phyloP scores from a whole-genome alignment of 2,888 invertebrate genomes.

The Epinotia bilunana region DNA sequence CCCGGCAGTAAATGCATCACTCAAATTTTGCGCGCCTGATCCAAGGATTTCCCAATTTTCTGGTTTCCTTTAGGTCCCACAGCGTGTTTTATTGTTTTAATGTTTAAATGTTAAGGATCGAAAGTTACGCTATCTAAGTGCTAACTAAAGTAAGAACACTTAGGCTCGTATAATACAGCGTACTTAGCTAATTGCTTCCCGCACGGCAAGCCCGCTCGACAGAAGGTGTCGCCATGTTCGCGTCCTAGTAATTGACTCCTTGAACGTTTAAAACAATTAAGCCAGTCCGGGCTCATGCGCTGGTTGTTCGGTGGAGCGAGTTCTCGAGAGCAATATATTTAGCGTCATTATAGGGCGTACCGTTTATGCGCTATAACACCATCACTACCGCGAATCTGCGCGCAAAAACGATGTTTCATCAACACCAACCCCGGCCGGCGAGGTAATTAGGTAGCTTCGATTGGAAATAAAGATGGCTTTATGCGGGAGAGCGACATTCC shows the following conservation, averaged over 20 bases:
- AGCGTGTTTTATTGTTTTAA: background rate
- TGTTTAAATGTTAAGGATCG: background rate
- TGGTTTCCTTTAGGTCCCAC: background rate
- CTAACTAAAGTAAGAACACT: background rate
- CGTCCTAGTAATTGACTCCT: conserved; percentile 51
- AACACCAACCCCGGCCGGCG: conserved; percentile 66
- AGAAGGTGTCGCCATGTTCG: conserved; percentile 55
- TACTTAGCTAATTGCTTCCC: conserved; percentile 49
- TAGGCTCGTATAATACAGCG: conserved; percentile 26
- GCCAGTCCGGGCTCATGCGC: conserved; percentile 36
- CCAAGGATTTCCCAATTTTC: conserved; percentile 6
- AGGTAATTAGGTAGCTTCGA: conserved; percentile 69
- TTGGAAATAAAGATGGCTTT: conserved; percentile 56
- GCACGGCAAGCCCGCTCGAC: conserved; percentile 43
- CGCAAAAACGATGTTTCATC: conserved; percentile 75
- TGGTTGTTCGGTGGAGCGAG: conserved; percentile 47
- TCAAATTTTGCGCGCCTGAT: conserved; percentile 58
- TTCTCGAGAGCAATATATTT: conserved; percentile 67
- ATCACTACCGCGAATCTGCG: conserved; percentile 66
- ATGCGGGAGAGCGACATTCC: conserved; percentile 50
- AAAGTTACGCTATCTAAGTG: conserved; percentile 15
- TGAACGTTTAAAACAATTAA: conserved; percentile 61
- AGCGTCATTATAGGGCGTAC: conserved; percentile 65
- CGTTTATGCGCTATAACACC: conserved; percentile 69
- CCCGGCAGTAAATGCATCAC: conserved; percentile 55